Evolutionary conservation across 2,888 invertebrate species (phyloP), one percentile per base, ranked within the genome.

Genomic region (Scelioninae gen. 2): DNA sequence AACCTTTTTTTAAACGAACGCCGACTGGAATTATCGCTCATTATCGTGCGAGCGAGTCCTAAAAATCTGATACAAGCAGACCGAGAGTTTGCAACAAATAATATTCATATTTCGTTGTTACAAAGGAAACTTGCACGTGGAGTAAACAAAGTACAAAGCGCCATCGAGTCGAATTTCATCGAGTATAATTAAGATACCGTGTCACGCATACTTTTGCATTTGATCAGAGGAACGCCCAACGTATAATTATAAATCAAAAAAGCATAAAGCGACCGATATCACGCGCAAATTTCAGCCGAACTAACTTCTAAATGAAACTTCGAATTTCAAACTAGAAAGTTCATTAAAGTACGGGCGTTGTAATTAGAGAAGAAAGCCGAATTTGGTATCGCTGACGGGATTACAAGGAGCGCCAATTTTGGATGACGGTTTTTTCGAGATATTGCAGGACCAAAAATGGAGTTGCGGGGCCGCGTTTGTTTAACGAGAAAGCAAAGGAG

Each of bases 181-280:
- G 63, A 73, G 50, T 68, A 63, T 67, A 73, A 68, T 73, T 61
- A 73, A 61, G 67, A 68, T 63, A 68, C 68, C 55, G 18, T 50
- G 64, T 52, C 50, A 55, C 55, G 28, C 43, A 67, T 68, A 68
- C 68, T 57, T 39, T 68, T 68, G 73, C 55, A 55, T 61, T 67
- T 61, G 39, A 55, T 67, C 63, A 58, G 58, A 53, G 31, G 25
- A 46, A 35, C 67, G 57, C 22, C 52, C 53, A 33, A 28, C 60
- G 68, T 73, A 39, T 68, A 63, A 68, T 73, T 68, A 68, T 63
- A 68, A 63, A 67, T 67, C 73, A 65, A 68, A 72, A 68, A 68
- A 72, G 55, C 39, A 73, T 53, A 45, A 60, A 53, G 31, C 46
- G 28, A 52, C 48, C 57, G 11, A 63, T 64, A 57, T 37, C 58